These are phyloP conservation scores for Chiridota heheva DNA, from an alignment of 35 echinoderm and acorn worm species.

Conservation along the genomic window DNA sequence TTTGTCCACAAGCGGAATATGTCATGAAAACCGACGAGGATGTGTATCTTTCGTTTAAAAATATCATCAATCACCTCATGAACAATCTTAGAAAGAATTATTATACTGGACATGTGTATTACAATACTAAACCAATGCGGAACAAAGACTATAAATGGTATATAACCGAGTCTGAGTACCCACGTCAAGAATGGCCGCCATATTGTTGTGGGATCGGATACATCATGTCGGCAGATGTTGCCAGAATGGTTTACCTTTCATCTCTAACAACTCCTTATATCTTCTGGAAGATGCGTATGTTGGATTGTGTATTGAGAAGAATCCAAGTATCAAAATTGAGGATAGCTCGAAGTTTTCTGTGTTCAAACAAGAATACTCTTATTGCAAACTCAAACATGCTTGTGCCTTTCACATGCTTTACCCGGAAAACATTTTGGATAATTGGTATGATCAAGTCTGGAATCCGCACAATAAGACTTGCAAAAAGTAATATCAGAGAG, in stretches of 20 bases:
- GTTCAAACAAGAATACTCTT: constrained; percentile 3
- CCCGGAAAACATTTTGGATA: not conserved
- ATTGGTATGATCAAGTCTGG: not conserved
- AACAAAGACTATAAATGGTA: constrained; percentile 42
- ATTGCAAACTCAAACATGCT: constrained; percentile 24
- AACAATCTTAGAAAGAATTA: not conserved
- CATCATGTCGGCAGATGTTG: constrained; percentile 28
- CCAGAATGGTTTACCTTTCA: not conserved
- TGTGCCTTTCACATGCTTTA: not conserved
- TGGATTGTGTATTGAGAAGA: constrained; percentile 65
- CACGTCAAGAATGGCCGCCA: not conserved
- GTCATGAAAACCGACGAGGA: constrained; percentile 60
- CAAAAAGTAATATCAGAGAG: too few species aligned
- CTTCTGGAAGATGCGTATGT: constrained; percentile 76
- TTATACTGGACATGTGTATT: not conserved
- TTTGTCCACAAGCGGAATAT: constrained; percentile 25
- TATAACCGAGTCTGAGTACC: constrained; percentile 10
- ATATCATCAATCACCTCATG: not conserved
- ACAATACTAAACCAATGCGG: constrained; percentile 14
- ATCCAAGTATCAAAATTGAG: constrained; percentile 40
- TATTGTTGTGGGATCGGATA: constrained; percentile 39
- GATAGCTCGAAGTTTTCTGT: constrained; percentile 44
- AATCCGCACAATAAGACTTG: constrained; percentile 12
- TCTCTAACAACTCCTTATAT: not conserved
- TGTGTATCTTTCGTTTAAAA: constrained; percentile 17